Conservation (phyloP, 2,113 vertebrate genomes). For the Mormoops blainvillei region DNA sequence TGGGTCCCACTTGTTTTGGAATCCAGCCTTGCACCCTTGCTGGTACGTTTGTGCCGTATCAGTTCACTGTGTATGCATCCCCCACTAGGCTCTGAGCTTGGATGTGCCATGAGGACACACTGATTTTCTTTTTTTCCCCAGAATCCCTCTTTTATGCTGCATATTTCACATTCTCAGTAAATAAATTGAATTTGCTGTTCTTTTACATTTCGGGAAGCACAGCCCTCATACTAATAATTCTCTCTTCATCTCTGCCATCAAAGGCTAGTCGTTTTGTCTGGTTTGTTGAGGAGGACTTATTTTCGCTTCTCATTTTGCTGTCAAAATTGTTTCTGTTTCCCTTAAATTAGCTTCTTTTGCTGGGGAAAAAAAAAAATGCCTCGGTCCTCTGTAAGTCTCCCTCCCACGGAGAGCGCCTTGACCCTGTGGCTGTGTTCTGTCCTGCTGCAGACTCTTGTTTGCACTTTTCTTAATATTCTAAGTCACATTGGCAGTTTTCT, state of each 20-base stretch:
- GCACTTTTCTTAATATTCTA: neutral
- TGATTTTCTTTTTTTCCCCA: neutral
- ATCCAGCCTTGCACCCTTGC: neutral
- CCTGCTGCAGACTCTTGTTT: neutral
- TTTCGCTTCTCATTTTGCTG: slow-evolving; percentile 44
- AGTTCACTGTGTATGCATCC: neutral
- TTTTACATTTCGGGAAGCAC: slow-evolving; percentile 36
- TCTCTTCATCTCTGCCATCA: slow-evolving; percentile 28
- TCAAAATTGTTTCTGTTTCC: slow-evolving; percentile 35
- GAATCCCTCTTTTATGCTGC: neutral
- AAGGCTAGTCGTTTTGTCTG: slow-evolving; percentile 30
- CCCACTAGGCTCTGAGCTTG: neutral
- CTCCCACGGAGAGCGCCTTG: neutral
- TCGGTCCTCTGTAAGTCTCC: slow-evolving; percentile 1
- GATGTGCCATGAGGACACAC: neutral
- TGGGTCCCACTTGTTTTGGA: neutral
- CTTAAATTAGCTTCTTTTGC: slow-evolving; percentile 47
- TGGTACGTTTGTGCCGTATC: neutral
- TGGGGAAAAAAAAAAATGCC: neutral
- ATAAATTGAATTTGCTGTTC: slow-evolving; percentile 43
- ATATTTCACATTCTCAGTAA: slow-evolving; percentile 20
- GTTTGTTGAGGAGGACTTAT: slow-evolving; percentile 21
- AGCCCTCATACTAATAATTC: slow-evolving; percentile 27
- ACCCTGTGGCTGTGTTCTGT: neutral
- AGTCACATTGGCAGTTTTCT: neutral